A percentile compares a stretch with the other conserved stretches of the same genome.
Conservation (phyloP, 64 coral and sea anemone species). For the Catalaphyllia jardinei region DNA sequence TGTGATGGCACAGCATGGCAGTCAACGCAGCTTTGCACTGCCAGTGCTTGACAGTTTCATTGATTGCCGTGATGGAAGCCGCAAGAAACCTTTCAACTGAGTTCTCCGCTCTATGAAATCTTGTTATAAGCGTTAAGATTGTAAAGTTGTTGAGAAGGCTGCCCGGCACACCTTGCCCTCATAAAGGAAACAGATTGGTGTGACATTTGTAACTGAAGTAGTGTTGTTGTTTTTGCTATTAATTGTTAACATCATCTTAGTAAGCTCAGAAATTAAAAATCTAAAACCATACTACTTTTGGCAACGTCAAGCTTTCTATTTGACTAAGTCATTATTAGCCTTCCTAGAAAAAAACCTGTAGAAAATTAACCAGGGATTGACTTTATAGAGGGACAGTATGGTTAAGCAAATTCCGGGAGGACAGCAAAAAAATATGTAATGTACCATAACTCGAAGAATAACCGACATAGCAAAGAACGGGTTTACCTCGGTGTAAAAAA, state of each 20-base stretch:
- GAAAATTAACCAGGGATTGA: too few species aligned
- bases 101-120: not conserved
- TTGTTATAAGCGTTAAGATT: not conserved
- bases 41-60: not conserved
- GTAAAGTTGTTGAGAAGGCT: not conserved
- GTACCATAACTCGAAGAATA: too few species aligned
- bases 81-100: not conserved
- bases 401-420: too few species aligned
- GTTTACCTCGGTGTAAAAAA: too few species aligned
- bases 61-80: not conserved
- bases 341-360: too few species aligned
- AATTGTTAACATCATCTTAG: not conserved
- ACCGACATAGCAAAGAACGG: too few species aligned
- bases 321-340: too few species aligned
- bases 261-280: too few species aligned
- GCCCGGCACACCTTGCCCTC: not conserved
- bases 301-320: too few species aligned
- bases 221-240: not conserved
- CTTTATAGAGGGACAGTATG: too few species aligned
- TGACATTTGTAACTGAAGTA: not conserved
- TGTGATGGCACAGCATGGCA: constrained; percentile 79
- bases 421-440: too few species aligned
- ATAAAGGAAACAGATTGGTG: not conserved
- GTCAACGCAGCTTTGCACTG: constrained; percentile 50
- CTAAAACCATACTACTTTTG: too few species aligned